A percentile compares a stretch with the other conserved stretches of the same genome.
These are phyloP conservation scores for Latheticus oryzae DNA, from an alignment of 2,888 invertebrate genomes.

Conservation along the genomic window DNA sequence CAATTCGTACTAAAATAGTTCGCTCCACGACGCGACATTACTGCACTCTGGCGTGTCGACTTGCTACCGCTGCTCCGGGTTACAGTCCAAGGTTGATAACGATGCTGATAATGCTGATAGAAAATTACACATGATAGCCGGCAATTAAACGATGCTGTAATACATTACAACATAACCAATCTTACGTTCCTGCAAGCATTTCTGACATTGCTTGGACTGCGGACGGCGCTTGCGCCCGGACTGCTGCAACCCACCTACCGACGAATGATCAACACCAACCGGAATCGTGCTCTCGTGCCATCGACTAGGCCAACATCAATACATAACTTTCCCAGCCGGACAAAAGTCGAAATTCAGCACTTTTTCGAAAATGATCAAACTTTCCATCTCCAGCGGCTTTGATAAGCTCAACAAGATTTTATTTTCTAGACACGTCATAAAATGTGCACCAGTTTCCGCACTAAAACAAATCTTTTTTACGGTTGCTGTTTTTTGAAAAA, in stretches of 20 bases:
- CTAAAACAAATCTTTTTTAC: no score
- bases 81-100: slow-evolving; percentile 66
- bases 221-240: slow-evolving; percentile 47
- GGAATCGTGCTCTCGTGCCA: no score
- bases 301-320: slow-evolving; percentile 21
- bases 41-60: slow-evolving; percentile 61
- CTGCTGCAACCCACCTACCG: slow-evolving; percentile 46
- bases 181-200: slow-evolving; percentile 46
- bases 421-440: no score
- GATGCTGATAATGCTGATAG: slow-evolving; percentile 53
- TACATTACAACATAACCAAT: slow-evolving; percentile 59
- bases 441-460: no score
- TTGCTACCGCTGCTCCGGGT: slow-evolving; percentile 57
- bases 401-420: no score
- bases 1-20: slow-evolving; percentile 65
- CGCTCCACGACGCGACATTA: slow-evolving; percentile 60
- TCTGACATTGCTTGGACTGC: slow-evolving; percentile 40
- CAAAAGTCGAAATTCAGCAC: not conserved
- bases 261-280: slow-evolving; percentile 2
- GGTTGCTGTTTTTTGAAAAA: no score
- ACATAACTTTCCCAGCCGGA: not conserved
- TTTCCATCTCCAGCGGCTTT: no score
- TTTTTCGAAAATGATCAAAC: no score
- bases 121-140: slow-evolving; percentile 57
- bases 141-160: slow-evolving; percentile 55